Base-by-base conservation (phyloP, 2,888 invertebrate species). In the Eulithis testata region DNA sequence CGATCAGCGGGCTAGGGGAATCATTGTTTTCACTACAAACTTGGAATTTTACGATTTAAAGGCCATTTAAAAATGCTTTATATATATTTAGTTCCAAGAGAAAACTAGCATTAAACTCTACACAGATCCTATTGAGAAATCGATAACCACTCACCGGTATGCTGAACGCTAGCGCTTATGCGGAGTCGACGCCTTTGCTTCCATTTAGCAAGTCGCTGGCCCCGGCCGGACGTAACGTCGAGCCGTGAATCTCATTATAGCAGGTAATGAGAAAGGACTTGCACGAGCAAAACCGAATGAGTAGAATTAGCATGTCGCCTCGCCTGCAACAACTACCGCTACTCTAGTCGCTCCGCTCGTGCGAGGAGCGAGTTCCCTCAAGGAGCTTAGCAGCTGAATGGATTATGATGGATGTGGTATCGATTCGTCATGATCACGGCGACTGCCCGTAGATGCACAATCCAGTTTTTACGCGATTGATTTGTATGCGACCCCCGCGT, bases 351-450 rank as follows among this genome's bases (percentile, higher is more conserved):
- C 67, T 57, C 49, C 57, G 63, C 63, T 53, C 50, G 43, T 54
- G 37, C 9, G 11, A 1, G 21, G 2, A 4, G 5, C 21, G 21
- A 11, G 66, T 60, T 67, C 67, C 67, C 67, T 63, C 67, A 60
- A 67, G 67, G 62, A 66, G 69, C 69, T 69, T 51, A 69, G 60
- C 58, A 68, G 63, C 66, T 55, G 66, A 64, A 73, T 67, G 71
- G 66, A 69, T 71, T 65, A 73, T 73, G 73, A 70, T 64, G 68
- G 73, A 73, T 69, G 69, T 61, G 68, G 60, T 58, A 67, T 65
- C 63, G 65, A 68, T 71, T 69, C 71, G 69, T 72, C 70, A 72
- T 68, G 67, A 67, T 67, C 63, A 60, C 66, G 66, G 51, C 58
- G 60, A 40, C 60, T 58, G 68, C 49, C 65, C 66, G 57, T 57